Base-by-base conservation (phyloP, 2,888 invertebrate species). In the Portevinia maculata region DNA sequence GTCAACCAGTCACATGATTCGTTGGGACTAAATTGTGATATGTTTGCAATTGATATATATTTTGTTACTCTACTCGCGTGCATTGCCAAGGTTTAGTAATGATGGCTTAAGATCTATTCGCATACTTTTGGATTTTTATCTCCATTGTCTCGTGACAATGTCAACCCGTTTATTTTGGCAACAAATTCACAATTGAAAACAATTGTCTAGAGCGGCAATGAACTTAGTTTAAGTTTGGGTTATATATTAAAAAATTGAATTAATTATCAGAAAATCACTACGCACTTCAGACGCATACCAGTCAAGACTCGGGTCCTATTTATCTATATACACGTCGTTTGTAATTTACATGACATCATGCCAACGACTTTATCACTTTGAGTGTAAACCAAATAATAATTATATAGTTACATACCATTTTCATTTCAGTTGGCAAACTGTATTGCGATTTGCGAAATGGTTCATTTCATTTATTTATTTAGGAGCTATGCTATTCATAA, bases 1-100 rank as follows among this genome's bases (percentile, higher is more conserved):
- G 46, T n/a, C 11, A 53, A 15, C 21, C 37, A 60, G 76, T 79
- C 79, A 79, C 79, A 79, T 79, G 79, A 69, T 70, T 41, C 21
- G 46, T 11, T 34, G 44, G 53, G 37, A 79, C 53, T 65, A 48
- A 53, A 67, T 53, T 53, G 65, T 73, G 52, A 60, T 79, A 19
- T 55, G 59, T 30, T 39, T 62, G 30, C 57, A 60, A 48, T 55
- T 65, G 21, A 41, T 53, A n/a, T n/a, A n/a, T n/a, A n/a, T 65
- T 55, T 37, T 24, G 19, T 24, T 15, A 28, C 7, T 32, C 15
- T 39, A 53, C 24, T 46, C 48, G 67, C 60, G 60, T 34, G 41
- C 15, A 21, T 39, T 39, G 39, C 28, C 50, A 52, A 52, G 46
- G 46, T 44, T 50, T 46, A 13, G 24, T 24, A 8, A 32, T 9